Evolutionary conservation across 2,797 vertebrate species (phyloP).

Genomic region (Typhlichthys subterraneus): DNA sequence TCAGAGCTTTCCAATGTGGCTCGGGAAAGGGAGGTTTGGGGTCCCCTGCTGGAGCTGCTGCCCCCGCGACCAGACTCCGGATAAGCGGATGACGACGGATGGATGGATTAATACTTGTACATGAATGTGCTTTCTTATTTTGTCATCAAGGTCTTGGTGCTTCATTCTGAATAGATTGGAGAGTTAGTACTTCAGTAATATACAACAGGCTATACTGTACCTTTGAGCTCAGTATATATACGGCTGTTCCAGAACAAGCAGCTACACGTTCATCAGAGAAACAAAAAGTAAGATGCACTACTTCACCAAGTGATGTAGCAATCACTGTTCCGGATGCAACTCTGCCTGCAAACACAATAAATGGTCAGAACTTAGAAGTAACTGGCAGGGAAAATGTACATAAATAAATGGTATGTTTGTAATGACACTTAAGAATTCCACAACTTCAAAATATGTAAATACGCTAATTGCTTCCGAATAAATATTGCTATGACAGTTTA

Average conservation of each 20-base stretch:
- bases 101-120: too few relatives aligned
- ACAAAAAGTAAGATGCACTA: conserved; percentile 73
- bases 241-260: conserved; percentile 64
- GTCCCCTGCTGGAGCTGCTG: too few relatives aligned
- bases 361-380: background rate
- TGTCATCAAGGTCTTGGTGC: too few relatives aligned
- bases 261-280: conserved; percentile 67
- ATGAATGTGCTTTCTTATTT: too few relatives aligned
- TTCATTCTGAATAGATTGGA: too few relatives aligned
- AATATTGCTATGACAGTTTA: too few relatives aligned
- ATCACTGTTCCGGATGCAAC: conserved; percentile 72
- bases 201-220: conserved; percentile 44
- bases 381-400: conserved; percentile 9
- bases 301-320: conserved; percentile 67
- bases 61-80: too few relatives aligned
- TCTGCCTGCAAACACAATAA: conserved; percentile 60
- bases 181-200: background rate
- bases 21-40: too few relatives aligned
- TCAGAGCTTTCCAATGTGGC: too few relatives aligned
- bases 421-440: background rate
- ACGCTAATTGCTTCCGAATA: too few relatives aligned
- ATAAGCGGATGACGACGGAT: too few relatives aligned
- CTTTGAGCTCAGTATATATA: conserved; percentile 69
- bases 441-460: too few relatives aligned
- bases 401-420: conserved; percentile 28